Evolutionary conservation across 2,113 vertebrate genomes (phyloP).

Genomic region (Hyaena hyaena): DNA sequence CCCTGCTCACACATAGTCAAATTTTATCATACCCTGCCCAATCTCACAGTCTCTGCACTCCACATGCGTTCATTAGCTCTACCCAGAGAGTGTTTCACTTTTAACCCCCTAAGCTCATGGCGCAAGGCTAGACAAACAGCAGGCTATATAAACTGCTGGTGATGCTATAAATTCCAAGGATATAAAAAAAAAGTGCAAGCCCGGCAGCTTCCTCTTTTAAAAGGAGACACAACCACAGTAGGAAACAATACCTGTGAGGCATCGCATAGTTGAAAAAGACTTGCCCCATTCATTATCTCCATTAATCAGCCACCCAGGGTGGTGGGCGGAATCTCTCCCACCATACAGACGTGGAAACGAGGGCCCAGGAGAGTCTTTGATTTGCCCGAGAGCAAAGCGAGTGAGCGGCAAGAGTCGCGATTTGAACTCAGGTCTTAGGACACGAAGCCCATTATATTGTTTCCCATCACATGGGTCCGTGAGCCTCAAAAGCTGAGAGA

Average conservation of each 20-base stretch:
- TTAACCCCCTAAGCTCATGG: not conserved
- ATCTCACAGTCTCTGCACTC: not conserved
- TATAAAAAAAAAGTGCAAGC: not conserved
- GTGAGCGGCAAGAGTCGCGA: not conserved
- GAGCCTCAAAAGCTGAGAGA: not conserved
- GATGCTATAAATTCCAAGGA: not conserved
- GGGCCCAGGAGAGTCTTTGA: not conserved
- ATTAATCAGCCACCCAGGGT: not conserved
- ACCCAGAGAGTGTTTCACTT: not conserved
- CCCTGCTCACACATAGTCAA: not conserved
- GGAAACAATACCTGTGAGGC: not conserved
- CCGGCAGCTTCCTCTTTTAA: not conserved
- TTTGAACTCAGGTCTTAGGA: not conserved
- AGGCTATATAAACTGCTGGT: not conserved
- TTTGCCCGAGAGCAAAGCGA: not conserved
- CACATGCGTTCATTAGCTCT: constrained; percentile 8
- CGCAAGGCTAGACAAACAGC: not conserved
- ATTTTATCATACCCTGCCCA: constrained; percentile 32
- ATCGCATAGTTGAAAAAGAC: not conserved
- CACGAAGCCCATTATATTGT: not conserved
- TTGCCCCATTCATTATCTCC: not conserved
- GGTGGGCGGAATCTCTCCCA: not conserved
- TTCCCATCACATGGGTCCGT: too few relatives aligned
- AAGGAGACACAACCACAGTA: not conserved
- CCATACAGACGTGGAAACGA: not conserved